phyloP scores from a whole-genome alignment of 2,113 vertebrate genomes.

The Apteryx owenii region DNA sequence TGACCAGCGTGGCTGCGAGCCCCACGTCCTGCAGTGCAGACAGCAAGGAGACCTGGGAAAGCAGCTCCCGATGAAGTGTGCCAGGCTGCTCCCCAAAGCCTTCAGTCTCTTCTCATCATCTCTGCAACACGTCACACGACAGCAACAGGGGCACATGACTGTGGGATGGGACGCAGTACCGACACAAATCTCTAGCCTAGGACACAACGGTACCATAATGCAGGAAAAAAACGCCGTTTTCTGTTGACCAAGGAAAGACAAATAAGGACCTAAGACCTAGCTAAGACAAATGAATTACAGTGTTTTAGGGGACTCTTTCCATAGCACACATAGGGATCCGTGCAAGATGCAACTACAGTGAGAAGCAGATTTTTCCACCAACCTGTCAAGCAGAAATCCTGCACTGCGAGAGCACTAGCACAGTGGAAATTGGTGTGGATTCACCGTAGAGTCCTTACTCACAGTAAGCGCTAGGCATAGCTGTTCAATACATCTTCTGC shows the following conservation, averaged over 20 bases:
- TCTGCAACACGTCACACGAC: not conserved
- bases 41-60: not conserved
- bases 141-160: rapidly evolving
- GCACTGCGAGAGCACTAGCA: rapidly evolving
- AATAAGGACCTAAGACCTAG: no score
- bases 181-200: rapidly evolving
- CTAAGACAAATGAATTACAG: not conserved
- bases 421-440: not conserved
- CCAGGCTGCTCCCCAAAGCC: not conserved
- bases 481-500: not conserved
- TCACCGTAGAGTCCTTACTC: rapidly evolving
- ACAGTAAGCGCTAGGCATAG: not conserved
- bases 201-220: rapidly evolving
- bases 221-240: not conserved
- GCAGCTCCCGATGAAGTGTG: not conserved
- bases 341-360: not conserved
- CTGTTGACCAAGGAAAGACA: no score
- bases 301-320: not conserved
- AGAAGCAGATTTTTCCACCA: not conserved
- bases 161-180: not conserved
- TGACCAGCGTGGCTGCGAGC: not conserved
- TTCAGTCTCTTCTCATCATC: not conserved
- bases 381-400: not conserved
- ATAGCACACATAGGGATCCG: rapidly evolving
- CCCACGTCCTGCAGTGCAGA: not conserved